Conservation (phyloP, 2,113 vertebrate genomes). For the Phodopus roborovskii region DNA sequence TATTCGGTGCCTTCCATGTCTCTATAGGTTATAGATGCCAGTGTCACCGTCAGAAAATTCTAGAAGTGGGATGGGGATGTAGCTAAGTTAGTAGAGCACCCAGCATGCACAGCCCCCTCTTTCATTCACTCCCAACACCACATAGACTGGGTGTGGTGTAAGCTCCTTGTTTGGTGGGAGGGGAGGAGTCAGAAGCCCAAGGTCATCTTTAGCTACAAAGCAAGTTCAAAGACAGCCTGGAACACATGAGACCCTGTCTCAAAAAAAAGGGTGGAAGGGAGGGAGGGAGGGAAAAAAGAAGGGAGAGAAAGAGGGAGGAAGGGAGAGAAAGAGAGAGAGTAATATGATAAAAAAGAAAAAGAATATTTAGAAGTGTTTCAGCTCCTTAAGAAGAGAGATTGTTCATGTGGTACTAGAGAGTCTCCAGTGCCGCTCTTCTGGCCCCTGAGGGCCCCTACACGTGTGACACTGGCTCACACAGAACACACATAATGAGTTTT, state of each 20-base stretch:
- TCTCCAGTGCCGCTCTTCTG: neutral
- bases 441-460: neutral
- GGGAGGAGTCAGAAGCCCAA: neutral
- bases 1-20: neutral
- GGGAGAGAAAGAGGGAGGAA: too few species aligned
- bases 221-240: neutral
- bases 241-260: neutral
- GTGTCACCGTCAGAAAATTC: constrained; percentile 32
- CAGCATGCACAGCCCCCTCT: neutral
- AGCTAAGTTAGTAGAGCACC: neutral
- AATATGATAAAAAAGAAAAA: neutral
- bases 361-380: neutral
- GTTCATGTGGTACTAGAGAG: neutral
- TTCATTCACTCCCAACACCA: neutral
- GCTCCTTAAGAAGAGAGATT: neutral
- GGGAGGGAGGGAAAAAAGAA: too few species aligned
- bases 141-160: neutral
- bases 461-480: neutral
- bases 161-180: neutral
- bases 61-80: neutral
- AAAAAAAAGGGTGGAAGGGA: too few species aligned
- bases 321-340: neutral
- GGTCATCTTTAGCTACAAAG: neutral
- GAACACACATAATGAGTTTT: neutral
- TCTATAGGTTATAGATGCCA: neutral